These are phyloP conservation scores for Leptopilina drosophilae DNA, from an alignment of 2,888 invertebrate genomes.

Conservation along the genomic window DNA sequence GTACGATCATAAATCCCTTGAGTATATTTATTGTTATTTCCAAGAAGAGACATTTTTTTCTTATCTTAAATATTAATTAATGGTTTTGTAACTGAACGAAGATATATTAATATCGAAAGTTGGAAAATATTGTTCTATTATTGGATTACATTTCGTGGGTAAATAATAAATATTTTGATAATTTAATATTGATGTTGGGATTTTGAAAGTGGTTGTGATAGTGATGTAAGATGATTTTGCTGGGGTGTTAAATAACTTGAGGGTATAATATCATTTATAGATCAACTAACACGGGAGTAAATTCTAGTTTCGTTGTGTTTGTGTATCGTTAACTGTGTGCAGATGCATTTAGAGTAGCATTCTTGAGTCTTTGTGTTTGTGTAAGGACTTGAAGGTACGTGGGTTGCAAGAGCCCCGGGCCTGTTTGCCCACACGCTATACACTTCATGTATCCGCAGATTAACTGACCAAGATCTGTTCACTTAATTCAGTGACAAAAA, in stretches of 20 bases:
- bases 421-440: slow-evolving; percentile 70
- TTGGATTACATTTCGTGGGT: background rate
- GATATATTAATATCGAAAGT: too few relatives aligned
- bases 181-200: slow-evolving; percentile 58
- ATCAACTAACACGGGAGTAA: slow-evolving; percentile 42
- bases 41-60: too few relatives aligned
- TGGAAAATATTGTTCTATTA: too few relatives aligned
- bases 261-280: slow-evolving; percentile 63
- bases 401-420: slow-evolving; percentile 66
- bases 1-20: too few relatives aligned
- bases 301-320: background rate
- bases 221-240: slow-evolving; percentile 59
- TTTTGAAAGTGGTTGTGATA: slow-evolving; percentile 62
- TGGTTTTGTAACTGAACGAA: too few relatives aligned
- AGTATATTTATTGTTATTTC: too few relatives aligned
- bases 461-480: slow-evolving; percentile 36
- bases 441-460: slow-evolving; percentile 52
- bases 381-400: slow-evolving; percentile 58
- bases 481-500: slow-evolving; percentile 22
- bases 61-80: too few relatives aligned
- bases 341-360: slow-evolving; percentile 34
- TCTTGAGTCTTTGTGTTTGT: slow-evolving; percentile 12
- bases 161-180: slow-evolving; percentile 13
- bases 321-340: background rate
- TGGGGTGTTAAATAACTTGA: slow-evolving; percentile 61